Base-by-base conservation (phyloP, 2,888 invertebrate species). In the Lepidochitona cinerea region DNA sequence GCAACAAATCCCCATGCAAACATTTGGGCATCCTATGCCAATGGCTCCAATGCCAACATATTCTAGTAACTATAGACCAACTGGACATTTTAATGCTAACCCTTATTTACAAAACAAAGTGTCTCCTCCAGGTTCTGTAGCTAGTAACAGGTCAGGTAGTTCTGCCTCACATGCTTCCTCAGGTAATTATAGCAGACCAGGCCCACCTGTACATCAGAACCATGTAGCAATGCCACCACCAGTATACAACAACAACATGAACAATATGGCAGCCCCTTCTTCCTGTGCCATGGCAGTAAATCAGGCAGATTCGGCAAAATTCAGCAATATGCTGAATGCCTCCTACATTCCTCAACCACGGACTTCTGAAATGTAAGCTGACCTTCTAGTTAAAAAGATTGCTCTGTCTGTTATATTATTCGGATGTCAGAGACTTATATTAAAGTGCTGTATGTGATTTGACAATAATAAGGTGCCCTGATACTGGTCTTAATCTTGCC, bases 81-180 rank as follows among this genome's bases (percentile, higher is more conserved):
- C 66, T 4, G 12, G 14, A 37, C 71, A 70, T 68, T 68, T 68
- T 75, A 69, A 70, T 68, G 70, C 74, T 69, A 75, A 74, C 68
- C 75, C 73, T 6, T 81, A 80, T 72, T 81, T 85, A 75, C 84
- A 82, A 75, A 70, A 72, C 52, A 86, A 85, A 79, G 81, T 85
- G 5, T 88, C 88, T 0, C 88, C 89, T 33, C 87, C 88, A 6
- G 87, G 85, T 26, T 89, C 88, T 23, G 82, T 87, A 23, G 84
- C 87, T 54, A 89, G 88, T 79, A 84, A 86, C 41, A 84, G 74
- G 68, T 80, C 88, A 49, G 81, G 79, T 37, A 89, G 87, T 78
- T 83, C 84, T 26, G 66, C 23, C 36, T 59, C 59, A 26, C 59
- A 59, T 59, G 29, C 29, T 26, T 73, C 80, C 37, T 72, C 73